Percentiles rank a stretch among this genome's conserved stretches.
Evolutionary conservation across 2,888 invertebrate genomes (phyloP).

Genomic region (Alcis repandata): DNA sequence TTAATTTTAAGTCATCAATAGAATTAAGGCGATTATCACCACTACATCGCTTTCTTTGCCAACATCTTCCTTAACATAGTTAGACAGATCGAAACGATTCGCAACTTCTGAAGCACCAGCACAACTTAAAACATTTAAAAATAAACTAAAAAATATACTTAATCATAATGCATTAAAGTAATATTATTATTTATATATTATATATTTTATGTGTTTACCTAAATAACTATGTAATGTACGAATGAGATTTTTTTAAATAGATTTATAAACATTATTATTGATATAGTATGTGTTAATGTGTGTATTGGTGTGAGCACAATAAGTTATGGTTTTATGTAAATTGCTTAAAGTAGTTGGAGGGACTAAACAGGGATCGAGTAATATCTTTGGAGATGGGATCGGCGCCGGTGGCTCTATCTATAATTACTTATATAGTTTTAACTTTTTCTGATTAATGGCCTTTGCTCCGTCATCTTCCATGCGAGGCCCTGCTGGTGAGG

Average conservation of each 20-base stretch:
- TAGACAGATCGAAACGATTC: conserved; percentile 62
- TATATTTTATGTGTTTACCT: conserved; percentile 66
- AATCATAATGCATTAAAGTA: conserved; percentile 49
- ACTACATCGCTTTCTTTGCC: conserved; percentile 76
- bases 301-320: conserved; percentile 82
- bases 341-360: conserved; percentile 76
- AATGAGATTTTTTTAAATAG: conserved; percentile 67
- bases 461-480: conserved; percentile 38
- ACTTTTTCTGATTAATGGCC: conserved; percentile 41
- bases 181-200: conserved; percentile 52
- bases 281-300: conserved; percentile 72
- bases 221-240: conserved; percentile 67
- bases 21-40: conserved; percentile 70
- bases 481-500: conserved; percentile 24
- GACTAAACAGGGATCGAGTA: conserved; percentile 78
- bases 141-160: conserved; percentile 35
- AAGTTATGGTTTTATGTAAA: conserved; percentile 65
- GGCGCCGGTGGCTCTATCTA: conserved; percentile 55
- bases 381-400: conserved; percentile 59
- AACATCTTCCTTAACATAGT: conserved; percentile 68
- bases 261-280: conserved; percentile 60
- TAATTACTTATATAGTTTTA: conserved; percentile 39
- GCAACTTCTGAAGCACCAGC: conserved; percentile 73
- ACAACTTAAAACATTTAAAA: conserved; percentile 66
- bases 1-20: conserved; percentile 86